Evolutionary conservation across 2,888 invertebrate genomes (phyloP), one percentile per base, ranked within the genome.

Genomic region (Campoplex capitator): DNA sequence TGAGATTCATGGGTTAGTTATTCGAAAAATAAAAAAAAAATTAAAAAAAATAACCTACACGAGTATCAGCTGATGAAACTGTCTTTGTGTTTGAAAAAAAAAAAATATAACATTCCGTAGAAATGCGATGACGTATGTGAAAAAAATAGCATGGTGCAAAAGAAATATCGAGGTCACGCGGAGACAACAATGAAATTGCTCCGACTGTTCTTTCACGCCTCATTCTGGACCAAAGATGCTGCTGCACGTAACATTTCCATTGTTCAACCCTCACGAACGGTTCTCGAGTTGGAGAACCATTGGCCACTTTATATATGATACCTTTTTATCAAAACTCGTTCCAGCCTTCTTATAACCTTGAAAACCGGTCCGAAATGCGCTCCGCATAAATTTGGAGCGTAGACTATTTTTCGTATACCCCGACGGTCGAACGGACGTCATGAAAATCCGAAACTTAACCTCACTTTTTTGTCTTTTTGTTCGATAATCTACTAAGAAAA

Each of bases 41-140:
- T n/a, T n/a, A 58, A 58, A 42, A 68, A 67, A 62, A 45, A 68
- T 45, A 82, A 67, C 8, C 45, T 4, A 38, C 48, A 71, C 9
- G 13, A 54, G 67, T 48, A 56, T 70, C 82, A 75, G 83, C 82
- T 85, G 85, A 81, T 56, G 70, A 71, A 74, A 48, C 23, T 62
- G 16, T 42, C 70, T 77, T 81, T 82, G 85, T 23, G 62, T 35
- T 35, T 58, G 58, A 76, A 32, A 78, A 58, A 54, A 75, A 74
- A 75, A 68, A 6, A 45, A 13, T 45, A 42, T 42, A 16, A 48
- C 32, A 32, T 71, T 58, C 16, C 38, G 54, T 75, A 18, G 54
- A 7, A 23, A 51, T 23, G n/a, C 65, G 51, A 45, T 48, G 67
- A 68, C 68, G 68, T 32, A 28, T 32, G 68, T 78, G 54, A 67